phyloP scores from a whole-genome alignment of 2,113 vertebrate species.

The Chrysemys picta region DNA sequence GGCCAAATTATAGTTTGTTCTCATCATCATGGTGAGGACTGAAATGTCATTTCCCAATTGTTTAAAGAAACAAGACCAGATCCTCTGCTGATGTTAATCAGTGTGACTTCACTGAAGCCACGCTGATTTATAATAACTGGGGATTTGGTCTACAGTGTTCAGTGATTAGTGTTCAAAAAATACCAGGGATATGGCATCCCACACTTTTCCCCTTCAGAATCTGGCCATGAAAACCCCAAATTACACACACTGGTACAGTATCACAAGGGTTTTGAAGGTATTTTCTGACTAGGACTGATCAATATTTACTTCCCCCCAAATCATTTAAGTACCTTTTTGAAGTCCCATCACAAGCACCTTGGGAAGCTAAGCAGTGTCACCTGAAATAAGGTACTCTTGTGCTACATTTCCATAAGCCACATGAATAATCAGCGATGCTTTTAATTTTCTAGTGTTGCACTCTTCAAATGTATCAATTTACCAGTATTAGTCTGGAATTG shows the following conservation, averaged over 20 bases:
- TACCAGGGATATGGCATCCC: rapidly evolving
- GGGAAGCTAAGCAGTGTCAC: not conserved
- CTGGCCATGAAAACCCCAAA: not conserved
- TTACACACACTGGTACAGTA: not conserved
- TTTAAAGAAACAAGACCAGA: not conserved
- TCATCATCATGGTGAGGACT: not conserved
- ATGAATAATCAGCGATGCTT: not conserved
- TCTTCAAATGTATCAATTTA: not conserved
- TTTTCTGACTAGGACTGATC: not conserved
- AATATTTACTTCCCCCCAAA: not conserved
- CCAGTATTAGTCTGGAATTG: not conserved
- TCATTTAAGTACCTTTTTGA: not conserved
- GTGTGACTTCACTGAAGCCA: not conserved
- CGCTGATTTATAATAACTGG: not conserved
- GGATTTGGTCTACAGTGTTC: rapidly evolving
- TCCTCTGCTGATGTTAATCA: not conserved
- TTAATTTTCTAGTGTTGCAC: not conserved
- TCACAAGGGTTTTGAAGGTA: not conserved
- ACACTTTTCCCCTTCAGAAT: not conserved
- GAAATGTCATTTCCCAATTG: not conserved
- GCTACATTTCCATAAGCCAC: not conserved
- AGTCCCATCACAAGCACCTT: not conserved
- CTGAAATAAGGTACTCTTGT: not conserved
- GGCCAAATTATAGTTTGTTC: not conserved
- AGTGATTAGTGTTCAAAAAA: not conserved